Conservation (phyloP, 1,140 invertebrate species). For the Periplaneta americana region DNA sequence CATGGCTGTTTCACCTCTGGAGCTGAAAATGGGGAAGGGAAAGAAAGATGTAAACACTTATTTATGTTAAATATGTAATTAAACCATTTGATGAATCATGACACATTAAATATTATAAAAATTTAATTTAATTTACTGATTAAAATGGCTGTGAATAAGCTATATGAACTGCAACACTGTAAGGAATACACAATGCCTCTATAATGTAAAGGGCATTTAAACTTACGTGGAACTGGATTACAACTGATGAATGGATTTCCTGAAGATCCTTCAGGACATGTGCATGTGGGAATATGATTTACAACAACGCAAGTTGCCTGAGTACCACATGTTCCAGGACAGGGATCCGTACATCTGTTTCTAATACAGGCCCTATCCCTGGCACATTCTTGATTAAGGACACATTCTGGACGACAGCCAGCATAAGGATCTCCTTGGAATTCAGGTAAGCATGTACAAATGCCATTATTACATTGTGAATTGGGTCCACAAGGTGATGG, state of each 20-base stretch:
- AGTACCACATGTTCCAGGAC: constrained; percentile 57
- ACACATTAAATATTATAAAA: not conserved
- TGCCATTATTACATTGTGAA: constrained; percentile 50
- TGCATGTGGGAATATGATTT: constrained; percentile 64
- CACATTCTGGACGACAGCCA: constrained; percentile 71
- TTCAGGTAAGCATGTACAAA: constrained; percentile 57
- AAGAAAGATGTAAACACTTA: not conserved
- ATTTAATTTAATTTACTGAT: constrained; percentile 22
- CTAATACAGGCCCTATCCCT: constrained; percentile 58
- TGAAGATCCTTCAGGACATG: constrained; percentile 53
- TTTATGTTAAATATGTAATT: no score
- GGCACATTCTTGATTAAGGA: constrained; percentile 60
- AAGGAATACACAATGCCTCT: not conserved
- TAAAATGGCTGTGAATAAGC: constrained; percentile 3
- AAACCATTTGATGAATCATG: not conserved
- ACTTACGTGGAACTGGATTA: constrained; percentile 28
- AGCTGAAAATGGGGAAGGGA: constrained; percentile 9
- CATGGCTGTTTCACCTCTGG: constrained; percentile 35
- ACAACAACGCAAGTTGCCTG: constrained; percentile 61
- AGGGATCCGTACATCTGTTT: constrained; percentile 66
- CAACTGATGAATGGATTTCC: constrained; percentile 61
- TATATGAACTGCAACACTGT: not conserved
- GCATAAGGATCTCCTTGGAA: constrained; percentile 63
- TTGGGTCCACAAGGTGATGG: constrained; percentile 64
- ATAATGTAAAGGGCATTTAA: not conserved